phyloP scores from a whole-genome alignment of 2,888 invertebrate species.

The Cremastinae sp. region DNA sequence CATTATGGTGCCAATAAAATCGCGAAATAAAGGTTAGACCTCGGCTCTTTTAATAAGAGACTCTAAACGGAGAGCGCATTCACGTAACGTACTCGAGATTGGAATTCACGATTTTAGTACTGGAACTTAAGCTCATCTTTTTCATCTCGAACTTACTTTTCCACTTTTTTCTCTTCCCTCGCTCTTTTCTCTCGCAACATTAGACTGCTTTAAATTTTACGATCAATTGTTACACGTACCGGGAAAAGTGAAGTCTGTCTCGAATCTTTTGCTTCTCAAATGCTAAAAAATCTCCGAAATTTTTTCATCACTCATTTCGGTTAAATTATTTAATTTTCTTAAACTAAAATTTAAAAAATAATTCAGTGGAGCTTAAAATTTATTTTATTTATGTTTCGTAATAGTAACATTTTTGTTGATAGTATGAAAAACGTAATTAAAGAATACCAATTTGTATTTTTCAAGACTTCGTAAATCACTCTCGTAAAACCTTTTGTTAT shows the following conservation, averaged over 20 bases:
- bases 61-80: background rate
- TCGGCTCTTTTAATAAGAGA: slow-evolving; percentile 38
- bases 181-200: background rate
- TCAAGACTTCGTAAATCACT: too few relatives aligned
- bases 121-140: slow-evolving; percentile 34
- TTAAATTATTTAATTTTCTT: background rate
- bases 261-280: background rate
- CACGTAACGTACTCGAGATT: slow-evolving; percentile 7
- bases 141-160: slow-evolving; percentile 50
- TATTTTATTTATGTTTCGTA: too few relatives aligned
- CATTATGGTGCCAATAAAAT: slow-evolving; percentile 72
- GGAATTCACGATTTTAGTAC: slow-evolving; percentile 68
- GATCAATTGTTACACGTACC: slow-evolving; percentile 36
- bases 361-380: too few relatives aligned
- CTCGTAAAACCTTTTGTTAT: too few relatives aligned
- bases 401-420: too few relatives aligned
- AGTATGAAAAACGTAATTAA: too few relatives aligned
- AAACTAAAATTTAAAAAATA: background rate
- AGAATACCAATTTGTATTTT: too few relatives aligned
- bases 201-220: slow-evolving; percentile 34
- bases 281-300: slow-evolving; percentile 24
- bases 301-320: too few relatives aligned
- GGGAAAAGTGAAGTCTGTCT: background rate
- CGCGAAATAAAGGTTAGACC: slow-evolving; percentile 46
- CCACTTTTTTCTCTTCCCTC: slow-evolving; percentile 8